These are phyloP conservation scores for Melipona beecheii DNA, from an alignment of 2,888 invertebrate genomes.

Conservation along the genomic window DNA sequence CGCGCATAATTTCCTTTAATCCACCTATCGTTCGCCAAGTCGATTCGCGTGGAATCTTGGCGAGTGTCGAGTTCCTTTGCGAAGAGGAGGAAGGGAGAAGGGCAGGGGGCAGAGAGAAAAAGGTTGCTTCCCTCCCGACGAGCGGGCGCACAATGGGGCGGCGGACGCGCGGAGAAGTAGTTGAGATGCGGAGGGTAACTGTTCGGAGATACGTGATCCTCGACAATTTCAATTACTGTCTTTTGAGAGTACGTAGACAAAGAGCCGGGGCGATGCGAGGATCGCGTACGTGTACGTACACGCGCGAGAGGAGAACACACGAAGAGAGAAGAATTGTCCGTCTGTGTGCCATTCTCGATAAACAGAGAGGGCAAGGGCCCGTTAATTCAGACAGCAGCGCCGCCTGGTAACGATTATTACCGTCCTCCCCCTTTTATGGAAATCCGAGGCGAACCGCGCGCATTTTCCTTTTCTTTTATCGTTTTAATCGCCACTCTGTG, in stretches of 20 bases:
- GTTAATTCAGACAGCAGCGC: constrained; percentile 28
- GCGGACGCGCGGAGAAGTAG: constrained; percentile 12
- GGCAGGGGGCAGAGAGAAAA: constrained; percentile 1
- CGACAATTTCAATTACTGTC: constrained; percentile 55
- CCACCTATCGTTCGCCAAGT: not conserved
- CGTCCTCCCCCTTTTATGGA: constrained; percentile 17
- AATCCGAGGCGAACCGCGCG: constrained; percentile 20
- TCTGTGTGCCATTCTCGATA: constrained; percentile 23
- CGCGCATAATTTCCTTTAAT: not conserved
- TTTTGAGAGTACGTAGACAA: constrained; percentile 32
- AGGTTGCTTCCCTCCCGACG: not conserved
- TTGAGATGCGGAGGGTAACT: constrained; percentile 26
- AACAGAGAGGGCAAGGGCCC: constrained; percentile 12
- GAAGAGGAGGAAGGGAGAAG: constrained; percentile 25
- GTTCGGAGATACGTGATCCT: constrained; percentile 28
- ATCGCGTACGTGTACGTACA: not conserved
- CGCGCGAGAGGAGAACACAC: not conserved
- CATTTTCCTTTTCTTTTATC: constrained; percentile 25
- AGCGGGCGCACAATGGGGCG: constrained; percentile 16
- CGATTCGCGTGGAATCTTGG: constrained; percentile 11
- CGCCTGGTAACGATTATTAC: constrained; percentile 43
- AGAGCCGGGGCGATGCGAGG: not conserved
- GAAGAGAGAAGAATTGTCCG: constrained; percentile 27
- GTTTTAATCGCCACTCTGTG: constrained; percentile 27
- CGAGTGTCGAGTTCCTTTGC: not conserved